These are phyloP conservation scores for Dryobates pubescens DNA, from an alignment of 2,797 vertebrate species.

Conservation along the genomic window DNA sequence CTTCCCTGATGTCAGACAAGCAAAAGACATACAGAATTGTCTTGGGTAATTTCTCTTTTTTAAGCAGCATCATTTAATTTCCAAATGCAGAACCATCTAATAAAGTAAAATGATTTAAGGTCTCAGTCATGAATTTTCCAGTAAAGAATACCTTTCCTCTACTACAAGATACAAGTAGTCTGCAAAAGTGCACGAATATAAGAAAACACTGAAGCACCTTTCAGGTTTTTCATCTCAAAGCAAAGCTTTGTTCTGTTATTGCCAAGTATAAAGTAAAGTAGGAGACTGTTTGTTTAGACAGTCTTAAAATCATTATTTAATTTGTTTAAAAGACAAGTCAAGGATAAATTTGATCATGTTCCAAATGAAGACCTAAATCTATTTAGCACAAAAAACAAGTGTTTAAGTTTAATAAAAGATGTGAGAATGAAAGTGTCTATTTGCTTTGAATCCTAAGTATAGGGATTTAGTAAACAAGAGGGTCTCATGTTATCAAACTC, in stretches of 20 bases:
- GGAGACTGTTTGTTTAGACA: not conserved
- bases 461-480: not conserved
- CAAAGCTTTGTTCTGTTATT: not conserved
- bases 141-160: not conserved
- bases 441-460: constrained; percentile 12
- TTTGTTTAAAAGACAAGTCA: not conserved
- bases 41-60: constrained; percentile 12
- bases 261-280: not conserved
- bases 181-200: not conserved
- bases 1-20: not conserved
- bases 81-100: constrained; percentile 2
- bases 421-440: not conserved
- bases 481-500: not conserved
- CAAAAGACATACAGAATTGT: not conserved
- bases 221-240: not conserved
- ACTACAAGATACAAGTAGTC: not conserved
- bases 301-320: not conserved
- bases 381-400: not conserved
- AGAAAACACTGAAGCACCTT: not conserved
- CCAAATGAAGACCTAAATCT: not conserved
- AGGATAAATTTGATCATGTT: not conserved
- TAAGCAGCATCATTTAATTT: constrained; percentile 30
- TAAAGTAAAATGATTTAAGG: constrained; percentile 13
- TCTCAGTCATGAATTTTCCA: not conserved
- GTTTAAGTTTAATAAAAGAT: not conserved